These are phyloP conservation scores for Rhipidura dahli DNA, from an alignment of 2,113 vertebrate species.

Conservation along the genomic window DNA sequence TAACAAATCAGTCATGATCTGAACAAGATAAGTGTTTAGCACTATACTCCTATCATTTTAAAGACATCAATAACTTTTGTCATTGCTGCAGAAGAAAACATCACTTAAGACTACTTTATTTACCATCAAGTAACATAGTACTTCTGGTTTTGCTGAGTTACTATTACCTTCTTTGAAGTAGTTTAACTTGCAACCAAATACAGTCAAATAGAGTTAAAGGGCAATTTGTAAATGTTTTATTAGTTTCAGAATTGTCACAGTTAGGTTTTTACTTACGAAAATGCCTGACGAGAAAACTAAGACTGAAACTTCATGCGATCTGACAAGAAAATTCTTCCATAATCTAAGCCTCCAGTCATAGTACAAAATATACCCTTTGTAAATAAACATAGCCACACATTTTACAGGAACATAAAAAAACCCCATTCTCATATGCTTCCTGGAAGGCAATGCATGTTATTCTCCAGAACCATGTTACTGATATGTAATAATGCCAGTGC, in stretches of 20 bases:
- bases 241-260: neutral
- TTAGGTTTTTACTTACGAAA: neutral
- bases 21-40: neutral
- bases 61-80: neutral
- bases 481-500: neutral
- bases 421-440: neutral
- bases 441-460: neutral
- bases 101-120: neutral
- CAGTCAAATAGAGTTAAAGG: neutral
- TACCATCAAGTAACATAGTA: neutral
- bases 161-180: neutral
- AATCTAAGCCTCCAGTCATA: neutral
- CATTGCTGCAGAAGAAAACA: neutral
- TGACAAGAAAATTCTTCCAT: neutral
- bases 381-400: conserved; percentile 2
- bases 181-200: neutral
- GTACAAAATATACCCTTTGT: neutral
- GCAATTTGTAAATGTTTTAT: neutral
- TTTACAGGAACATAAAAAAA: neutral
- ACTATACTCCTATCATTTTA: neutral
- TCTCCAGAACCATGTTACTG: neutral
- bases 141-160: neutral
- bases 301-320: neutral
- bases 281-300: neutral
- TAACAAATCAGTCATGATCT: neutral